Base-by-base conservation (phyloP, 2,797 vertebrate genomes). In the Enteromius radiatus region DNA sequence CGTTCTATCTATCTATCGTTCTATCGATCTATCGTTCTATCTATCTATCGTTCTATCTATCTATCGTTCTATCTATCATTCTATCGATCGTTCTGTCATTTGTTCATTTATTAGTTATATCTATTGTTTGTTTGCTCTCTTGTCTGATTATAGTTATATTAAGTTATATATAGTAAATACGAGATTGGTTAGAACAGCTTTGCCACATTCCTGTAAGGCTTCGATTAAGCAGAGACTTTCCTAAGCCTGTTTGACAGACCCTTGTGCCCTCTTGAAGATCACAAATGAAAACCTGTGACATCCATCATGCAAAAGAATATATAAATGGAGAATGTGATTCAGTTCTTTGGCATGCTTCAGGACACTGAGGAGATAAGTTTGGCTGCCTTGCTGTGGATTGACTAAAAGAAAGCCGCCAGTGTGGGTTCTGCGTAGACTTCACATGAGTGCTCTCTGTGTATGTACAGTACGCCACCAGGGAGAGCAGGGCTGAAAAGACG, bases 391-490 rank as follows among this genome's bases (percentile, higher is more conserved):
- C 59, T 56, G 56, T 49, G 17, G 28, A 73, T 43, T 19, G 28
- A 31, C 17, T 47, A n/a, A 64, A 63, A 82, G 71, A 56, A 67
- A 65, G 61, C 45, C 11, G 38, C 14, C 67, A 43, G 69, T 63
- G 76, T 76, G 54, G 31, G 23, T 23, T 63, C 45, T 23, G 47
- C 5, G 1, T 36, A 41, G 78, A 71, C 43, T 63, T 80, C 65
- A 80, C 67, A 49, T 41, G 59, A 81, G 71, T 67, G 70, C 45
- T 67, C 43, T 75, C 69, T 49, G 41, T 80, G 65, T 81, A 52
- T 74, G 28, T 33, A 77, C 59, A 59, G 56, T 64, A n/a, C 15
- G 12, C 54, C 75, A 77, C 36, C 38, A 76, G 36, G 74, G n/a
- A 15, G 68, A 4, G 52, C 67, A 45, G 33, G 49, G 23, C 64